Evolutionary conservation across 1,140 invertebrate genomes (phyloP).

Genomic region (Pseudachorutes palmiensis): DNA sequence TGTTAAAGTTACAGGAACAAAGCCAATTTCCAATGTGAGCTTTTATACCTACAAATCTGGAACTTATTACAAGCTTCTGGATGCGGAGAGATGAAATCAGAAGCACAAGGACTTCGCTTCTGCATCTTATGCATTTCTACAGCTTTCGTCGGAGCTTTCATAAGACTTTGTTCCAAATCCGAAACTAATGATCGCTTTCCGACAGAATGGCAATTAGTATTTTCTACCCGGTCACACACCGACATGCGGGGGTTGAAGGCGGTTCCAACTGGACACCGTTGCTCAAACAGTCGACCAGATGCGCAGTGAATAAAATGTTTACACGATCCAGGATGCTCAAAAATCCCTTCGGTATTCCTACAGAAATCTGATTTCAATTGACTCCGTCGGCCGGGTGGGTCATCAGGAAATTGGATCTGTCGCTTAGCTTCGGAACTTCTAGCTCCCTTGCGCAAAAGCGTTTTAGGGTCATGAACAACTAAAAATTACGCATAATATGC

Average conservation of each 20-base stretch:
- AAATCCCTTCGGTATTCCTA: slow-evolving; percentile 44
- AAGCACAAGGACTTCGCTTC: neutral
- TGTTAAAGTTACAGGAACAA: neutral
- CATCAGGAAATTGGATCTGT: neutral
- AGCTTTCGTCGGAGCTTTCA: neutral
- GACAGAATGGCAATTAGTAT: slow-evolving; percentile 42
- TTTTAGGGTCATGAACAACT: neutral
- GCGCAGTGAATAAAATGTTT: slow-evolving; percentile 58
- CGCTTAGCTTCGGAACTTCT: neutral
- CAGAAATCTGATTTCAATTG: slow-evolving; percentile 10
- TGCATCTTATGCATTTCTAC: neutral
- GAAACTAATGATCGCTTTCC: neutral
- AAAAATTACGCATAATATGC: neutral
- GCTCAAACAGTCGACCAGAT: slow-evolving; percentile 50
- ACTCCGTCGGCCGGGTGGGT: neutral
- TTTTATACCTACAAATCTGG: slow-evolving; percentile 19
- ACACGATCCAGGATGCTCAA: slow-evolving; percentile 55
- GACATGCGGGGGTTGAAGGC: slow-evolving; percentile 51
- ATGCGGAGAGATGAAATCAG: slow-evolving; percentile 14
- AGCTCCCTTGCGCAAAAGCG: neutral
- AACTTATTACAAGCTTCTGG: slow-evolving; percentile 30
- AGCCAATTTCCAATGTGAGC: neutral
- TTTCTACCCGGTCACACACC: slow-evolving; percentile 55
- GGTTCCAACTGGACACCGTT: slow-evolving; percentile 57
- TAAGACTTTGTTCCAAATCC: neutral